A percentile compares a stretch with the other conserved stretches of the same genome.
phyloP scores from a whole-genome alignment of 2,888 invertebrate species.

The Cheiracanthium punctorium region DNA sequence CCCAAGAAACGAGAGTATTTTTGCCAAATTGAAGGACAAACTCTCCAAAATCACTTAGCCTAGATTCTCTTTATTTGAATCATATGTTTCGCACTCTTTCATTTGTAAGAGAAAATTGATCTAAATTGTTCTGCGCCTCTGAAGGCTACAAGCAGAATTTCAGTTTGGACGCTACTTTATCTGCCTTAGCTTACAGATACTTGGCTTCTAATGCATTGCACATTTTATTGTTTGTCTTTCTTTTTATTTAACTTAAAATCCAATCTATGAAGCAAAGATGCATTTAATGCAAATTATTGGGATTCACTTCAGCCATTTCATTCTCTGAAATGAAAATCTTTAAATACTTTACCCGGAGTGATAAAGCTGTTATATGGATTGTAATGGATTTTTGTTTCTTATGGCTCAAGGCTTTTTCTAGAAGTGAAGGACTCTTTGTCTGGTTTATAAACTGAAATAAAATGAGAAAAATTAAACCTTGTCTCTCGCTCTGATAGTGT shows the following conservation, averaged over 20 bases:
- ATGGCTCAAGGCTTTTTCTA: no score
- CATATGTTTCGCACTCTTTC: not conserved
- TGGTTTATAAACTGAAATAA: no score
- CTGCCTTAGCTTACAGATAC: not conserved
- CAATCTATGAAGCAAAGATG: no score
- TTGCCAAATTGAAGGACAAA: not conserved
- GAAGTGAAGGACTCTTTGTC: no score
- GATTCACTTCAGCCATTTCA: no score
- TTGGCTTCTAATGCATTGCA: not conserved
- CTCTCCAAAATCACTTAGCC: not conserved
- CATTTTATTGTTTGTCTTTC: not conserved
- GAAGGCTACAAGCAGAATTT: not conserved
- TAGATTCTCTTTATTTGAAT: not conserved
- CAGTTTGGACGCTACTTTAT: not conserved
- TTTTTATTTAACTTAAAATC: not conserved
- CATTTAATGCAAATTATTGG: no score
- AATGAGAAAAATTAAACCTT: no score
- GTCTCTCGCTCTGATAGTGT: no score
- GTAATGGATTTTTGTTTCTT: no score
- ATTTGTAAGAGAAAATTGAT: slow-evolving; percentile 2
- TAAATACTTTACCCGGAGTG: no score
- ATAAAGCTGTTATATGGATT: no score
- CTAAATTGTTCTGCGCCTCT: not conserved
- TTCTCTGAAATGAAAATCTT: no score
- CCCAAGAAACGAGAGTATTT: not conserved